Evolutionary conservation across 2,113 vertebrate genomes (phyloP), one percentile per base, ranked within the genome.

Genomic region (Ceratotherium simum): DNA sequence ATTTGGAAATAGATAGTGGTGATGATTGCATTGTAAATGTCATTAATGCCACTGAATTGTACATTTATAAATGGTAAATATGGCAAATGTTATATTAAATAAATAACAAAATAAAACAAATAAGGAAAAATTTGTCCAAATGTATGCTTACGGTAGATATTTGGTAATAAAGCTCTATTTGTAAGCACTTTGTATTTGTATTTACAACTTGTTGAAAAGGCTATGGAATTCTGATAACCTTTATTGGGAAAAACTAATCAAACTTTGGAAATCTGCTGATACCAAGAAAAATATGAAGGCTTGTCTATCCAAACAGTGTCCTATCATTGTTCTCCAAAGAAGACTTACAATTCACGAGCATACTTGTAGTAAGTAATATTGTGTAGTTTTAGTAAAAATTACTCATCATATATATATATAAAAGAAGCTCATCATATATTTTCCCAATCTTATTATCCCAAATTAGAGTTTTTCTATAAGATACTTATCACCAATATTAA

Each of bases 341-440:
- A 65, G 36, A 76, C 18, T 67, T 90, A 48, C 73, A 17, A 58
- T n/a, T 58, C 36, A 14, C 4, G 31, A 58, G 1, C 4, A 84
- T 46, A 6, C 6, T 48, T 84, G 2, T 58, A 76, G 76, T 76
- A 76, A 76, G 17, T 29, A 90, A 46, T 82, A 4, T 46, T 65
- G 31, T 75, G 17, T 84, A 67, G 31, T 83, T 80, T 83, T n/a
- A 36, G 21, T 56, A 90, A 83, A 95, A 95, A 83, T 46, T 73
- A 76, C 23, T n/a, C n/a, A n/a, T n/a, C n/a, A n/a, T n/a, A n/a
- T n/a, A n/a, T n/a, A n/a, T n/a, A n/a, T n/a, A n/a, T n/a, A n/a
- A n/a, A 83, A 36, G 82, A 79, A 58, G 23, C 25, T 83, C 11
- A n/a, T 90, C 36, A 58, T 83, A 58, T 56, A 58, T 12, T 60